These are phyloP conservation scores for Nothobranchius kuhntae DNA, from an alignment of 2,113 vertebrate genomes.

Conservation along the genomic window DNA sequence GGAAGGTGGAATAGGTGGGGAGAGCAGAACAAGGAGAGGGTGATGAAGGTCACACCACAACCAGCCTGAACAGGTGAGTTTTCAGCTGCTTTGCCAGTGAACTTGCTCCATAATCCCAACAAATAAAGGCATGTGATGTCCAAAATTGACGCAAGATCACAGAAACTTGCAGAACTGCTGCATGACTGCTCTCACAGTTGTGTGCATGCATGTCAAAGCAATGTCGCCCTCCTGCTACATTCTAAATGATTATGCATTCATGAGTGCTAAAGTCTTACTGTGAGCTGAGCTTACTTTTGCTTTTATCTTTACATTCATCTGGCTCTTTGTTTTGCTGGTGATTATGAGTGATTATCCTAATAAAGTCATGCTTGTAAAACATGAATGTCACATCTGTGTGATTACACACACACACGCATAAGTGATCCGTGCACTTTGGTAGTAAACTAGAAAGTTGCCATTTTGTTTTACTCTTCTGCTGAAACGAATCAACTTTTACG, in stretches of 20 bases:
- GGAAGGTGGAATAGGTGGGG: too few species aligned
- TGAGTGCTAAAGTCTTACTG: constrained; percentile 18
- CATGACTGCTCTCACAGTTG: too few species aligned
- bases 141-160: too few species aligned
- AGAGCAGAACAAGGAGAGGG: too few species aligned
- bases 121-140: too few species aligned
- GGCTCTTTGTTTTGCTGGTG: constrained; percentile 37
- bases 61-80: too few species aligned
- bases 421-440: constrained; percentile 49
- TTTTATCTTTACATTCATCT: constrained; percentile 11
- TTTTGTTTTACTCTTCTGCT: constrained; percentile 22
- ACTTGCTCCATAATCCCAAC: too few species aligned
- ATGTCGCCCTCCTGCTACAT: background rate
- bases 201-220: background rate
- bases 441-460: constrained; percentile 38
- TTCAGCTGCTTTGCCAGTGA: too few species aligned
- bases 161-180: too few species aligned
- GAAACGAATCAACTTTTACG: constrained; percentile 35
- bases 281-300: constrained; percentile 24
- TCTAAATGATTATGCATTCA: constrained; percentile 41
- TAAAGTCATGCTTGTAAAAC: constrained; percentile 31
- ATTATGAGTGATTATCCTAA: constrained; percentile 65
- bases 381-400: constrained; percentile 39
- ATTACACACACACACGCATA: constrained; percentile 51
- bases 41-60: too few species aligned